Conservation (phyloP, 2,888 invertebrate genomes). For the Lasioglossum villosulum region DNA sequence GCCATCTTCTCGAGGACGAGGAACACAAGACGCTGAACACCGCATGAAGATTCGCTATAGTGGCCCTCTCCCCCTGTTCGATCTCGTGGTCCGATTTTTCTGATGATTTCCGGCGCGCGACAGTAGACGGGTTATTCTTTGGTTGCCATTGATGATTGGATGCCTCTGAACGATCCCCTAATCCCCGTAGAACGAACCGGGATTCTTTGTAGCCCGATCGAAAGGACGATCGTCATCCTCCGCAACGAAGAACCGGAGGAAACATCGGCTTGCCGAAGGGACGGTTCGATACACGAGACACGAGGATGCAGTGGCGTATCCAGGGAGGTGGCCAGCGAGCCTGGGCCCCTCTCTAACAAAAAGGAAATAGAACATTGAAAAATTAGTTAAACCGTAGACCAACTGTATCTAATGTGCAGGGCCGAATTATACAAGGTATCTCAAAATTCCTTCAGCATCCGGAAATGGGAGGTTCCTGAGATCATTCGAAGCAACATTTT, state of each 20-base stretch:
- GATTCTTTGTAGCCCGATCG: slow-evolving; percentile 8
- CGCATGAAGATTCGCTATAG: not conserved
- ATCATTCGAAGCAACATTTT: too few relatives aligned
- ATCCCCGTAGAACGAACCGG: slow-evolving; percentile 33
- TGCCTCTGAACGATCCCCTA: slow-evolving; percentile 69
- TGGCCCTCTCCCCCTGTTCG: not conserved
- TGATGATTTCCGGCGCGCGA: not conserved
- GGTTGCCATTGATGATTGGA: slow-evolving; percentile 48
- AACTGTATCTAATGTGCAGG: too few relatives aligned
- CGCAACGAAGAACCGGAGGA: not conserved
- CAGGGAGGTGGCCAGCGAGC: too few relatives aligned
- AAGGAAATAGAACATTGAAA: too few relatives aligned
- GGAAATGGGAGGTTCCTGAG: too few relatives aligned
- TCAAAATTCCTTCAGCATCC: too few relatives aligned
- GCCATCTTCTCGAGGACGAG: not conserved
- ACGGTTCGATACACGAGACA: too few relatives aligned
- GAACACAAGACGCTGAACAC: not conserved
- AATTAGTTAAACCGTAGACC: too few relatives aligned
- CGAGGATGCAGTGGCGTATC: too few relatives aligned
- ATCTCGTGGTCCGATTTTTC: not conserved
- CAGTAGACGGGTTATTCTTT: slow-evolving; percentile 5
- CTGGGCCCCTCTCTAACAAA: too few relatives aligned
- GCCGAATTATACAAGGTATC: too few relatives aligned
- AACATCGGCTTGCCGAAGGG: slow-evolving; percentile 15
- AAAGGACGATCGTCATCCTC: slow-evolving; percentile 5